Evolutionary conservation across 1,140 invertebrate species (phyloP).

Genomic region (Drosophila ficusphila): DNA sequence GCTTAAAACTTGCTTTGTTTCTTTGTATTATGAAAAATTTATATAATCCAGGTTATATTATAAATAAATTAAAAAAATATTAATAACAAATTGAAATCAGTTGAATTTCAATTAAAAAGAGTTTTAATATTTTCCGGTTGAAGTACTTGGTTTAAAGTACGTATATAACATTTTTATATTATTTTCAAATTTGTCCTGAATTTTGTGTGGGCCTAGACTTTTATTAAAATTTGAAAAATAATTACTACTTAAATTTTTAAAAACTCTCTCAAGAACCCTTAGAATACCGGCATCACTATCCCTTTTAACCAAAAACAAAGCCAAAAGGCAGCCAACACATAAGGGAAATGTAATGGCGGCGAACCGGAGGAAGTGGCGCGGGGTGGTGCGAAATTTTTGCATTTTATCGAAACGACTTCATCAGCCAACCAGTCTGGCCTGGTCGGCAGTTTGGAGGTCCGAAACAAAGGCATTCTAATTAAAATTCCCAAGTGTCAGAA

Average conservation of each 20-base stretch:
- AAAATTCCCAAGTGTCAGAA: constrained; percentile 64
- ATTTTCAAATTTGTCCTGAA: too few species aligned
- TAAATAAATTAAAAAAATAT: too few species aligned
- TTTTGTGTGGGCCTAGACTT: too few species aligned
- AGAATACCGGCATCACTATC: background rate
- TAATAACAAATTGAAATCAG: too few species aligned
- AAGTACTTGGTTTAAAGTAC: too few species aligned
- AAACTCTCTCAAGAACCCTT: background rate
- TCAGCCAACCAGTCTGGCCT: constrained; percentile 24
- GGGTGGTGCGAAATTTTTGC: constrained; percentile 24
- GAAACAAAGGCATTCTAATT: constrained; percentile 73
- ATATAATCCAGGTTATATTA: too few species aligned
- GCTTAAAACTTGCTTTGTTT: background rate
- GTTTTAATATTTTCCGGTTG: too few species aligned
- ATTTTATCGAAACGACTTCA: constrained; percentile 55
- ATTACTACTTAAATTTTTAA: too few species aligned
- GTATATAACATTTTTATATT: too few species aligned
- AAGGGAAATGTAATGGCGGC: background rate
- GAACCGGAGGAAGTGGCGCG: background rate
- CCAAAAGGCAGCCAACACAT: background rate
- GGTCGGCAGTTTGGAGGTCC: constrained; percentile 2
- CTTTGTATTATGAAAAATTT: too few species aligned
- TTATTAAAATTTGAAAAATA: too few species aligned
- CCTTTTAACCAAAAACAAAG: background rate
- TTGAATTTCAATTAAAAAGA: too few species aligned